These are phyloP conservation scores for Leptopilina clavipes DNA, from an alignment of 1,140 invertebrate species.

Conservation along the genomic window DNA sequence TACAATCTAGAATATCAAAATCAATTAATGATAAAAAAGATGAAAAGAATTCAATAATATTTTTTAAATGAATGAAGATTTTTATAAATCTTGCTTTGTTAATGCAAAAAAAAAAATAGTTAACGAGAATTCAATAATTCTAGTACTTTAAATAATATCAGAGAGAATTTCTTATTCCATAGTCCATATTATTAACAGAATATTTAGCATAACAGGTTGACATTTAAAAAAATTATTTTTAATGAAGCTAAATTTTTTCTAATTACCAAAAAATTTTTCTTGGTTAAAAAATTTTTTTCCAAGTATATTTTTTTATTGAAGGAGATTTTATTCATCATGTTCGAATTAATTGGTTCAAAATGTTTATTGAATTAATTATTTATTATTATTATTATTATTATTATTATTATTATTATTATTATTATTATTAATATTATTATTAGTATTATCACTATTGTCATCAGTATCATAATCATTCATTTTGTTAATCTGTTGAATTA, in stretches of 20 bases:
- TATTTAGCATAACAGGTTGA: too few species aligned
- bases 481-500: conserved; percentile 20
- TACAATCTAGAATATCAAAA: conserved; percentile 28
- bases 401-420: too few species aligned
- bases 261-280: too few species aligned
- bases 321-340: too few species aligned
- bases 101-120: conserved; percentile 4
- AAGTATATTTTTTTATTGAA: too few species aligned
- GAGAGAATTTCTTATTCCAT: conserved; percentile 28
- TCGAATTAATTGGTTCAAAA: too few species aligned
- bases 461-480: not conserved
- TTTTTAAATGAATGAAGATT: not conserved
- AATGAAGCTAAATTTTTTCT: too few species aligned
- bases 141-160: not conserved
- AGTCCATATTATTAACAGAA: conserved; percentile 9
- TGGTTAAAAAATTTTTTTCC: too few species aligned
- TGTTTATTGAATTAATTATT: too few species aligned
- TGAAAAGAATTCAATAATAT: not conserved
- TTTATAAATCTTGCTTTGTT: not conserved
- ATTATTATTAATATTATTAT: too few species aligned
- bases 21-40: too few species aligned
- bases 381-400: not conserved
- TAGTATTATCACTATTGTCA: not conserved
- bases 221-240: too few species aligned
- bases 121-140: conserved; percentile 38